Conservation (phyloP, 2,113 vertebrate species). For the Tympanuchus pallidicinctus region DNA sequence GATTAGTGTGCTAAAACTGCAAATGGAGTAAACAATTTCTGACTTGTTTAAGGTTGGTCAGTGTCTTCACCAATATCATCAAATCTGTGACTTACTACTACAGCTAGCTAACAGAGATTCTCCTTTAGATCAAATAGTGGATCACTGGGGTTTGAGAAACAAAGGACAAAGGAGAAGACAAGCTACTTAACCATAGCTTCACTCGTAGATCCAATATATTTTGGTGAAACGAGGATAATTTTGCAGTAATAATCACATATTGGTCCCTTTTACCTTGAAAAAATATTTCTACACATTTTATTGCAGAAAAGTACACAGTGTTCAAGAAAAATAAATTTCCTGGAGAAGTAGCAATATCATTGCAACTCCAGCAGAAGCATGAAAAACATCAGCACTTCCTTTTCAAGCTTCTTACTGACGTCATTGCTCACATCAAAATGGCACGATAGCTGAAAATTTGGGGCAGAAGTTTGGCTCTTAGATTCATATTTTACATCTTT, state of each 20-base stretch:
- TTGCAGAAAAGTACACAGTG: neutral
- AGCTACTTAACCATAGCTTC: neutral
- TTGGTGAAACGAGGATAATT: neutral
- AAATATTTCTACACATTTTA: slow-evolving; percentile 25
- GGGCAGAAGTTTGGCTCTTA: neutral
- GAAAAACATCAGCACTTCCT: slow-evolving; percentile 23
- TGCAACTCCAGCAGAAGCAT: neutral
- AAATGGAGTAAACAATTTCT: neutral
- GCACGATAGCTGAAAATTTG: neutral
- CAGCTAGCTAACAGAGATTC: neutral
- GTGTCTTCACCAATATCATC: neutral
- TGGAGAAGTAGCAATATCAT: neutral
- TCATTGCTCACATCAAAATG: neutral
- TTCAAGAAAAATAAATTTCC: neutral
- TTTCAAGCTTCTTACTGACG: slow-evolving; percentile 16
- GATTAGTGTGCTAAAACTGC: neutral
- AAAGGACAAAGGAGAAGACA: neutral
- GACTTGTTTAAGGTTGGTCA: neutral
- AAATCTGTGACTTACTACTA: neutral
- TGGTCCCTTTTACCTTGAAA: neutral
- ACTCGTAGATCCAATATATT: neutral
- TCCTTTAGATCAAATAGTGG: neutral
- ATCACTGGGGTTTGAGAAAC: neutral
- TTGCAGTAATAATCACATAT: neutral
- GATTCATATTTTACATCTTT: slow-evolving; percentile 24